These are phyloP conservation scores for Motacilla alba DNA, from an alignment of 2,113 vertebrate species.

Conservation along the genomic window DNA sequence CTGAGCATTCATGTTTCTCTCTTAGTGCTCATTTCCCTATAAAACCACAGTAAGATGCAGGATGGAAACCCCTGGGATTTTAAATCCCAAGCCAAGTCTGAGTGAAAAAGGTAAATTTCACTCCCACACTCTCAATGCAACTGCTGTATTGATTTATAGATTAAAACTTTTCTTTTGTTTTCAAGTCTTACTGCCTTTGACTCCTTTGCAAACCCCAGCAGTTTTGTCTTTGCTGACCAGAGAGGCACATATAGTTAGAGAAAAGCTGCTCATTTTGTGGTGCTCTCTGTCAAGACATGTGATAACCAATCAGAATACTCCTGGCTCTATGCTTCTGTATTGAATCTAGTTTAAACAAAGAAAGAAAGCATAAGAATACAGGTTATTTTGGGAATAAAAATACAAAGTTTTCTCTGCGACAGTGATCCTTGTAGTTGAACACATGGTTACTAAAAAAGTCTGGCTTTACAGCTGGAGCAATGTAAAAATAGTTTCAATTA, in stretches of 20 bases:
- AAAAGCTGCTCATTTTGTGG: neutral
- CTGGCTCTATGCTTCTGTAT: neutral
- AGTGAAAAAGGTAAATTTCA: neutral
- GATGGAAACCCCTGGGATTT: neutral
- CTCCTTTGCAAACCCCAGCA: neutral
- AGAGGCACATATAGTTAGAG: rapidly evolving
- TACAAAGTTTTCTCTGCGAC: neutral
- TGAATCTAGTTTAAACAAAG: neutral
- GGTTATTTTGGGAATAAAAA: constrained; percentile 24
- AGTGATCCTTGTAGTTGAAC: neutral
- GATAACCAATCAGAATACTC: neutral
- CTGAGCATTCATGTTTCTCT: neutral
- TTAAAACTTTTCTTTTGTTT: neutral
- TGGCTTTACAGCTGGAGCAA: constrained; percentile 50
- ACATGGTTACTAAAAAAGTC: constrained; percentile 29
- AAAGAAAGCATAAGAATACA: neutral
- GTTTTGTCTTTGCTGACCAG: neutral
- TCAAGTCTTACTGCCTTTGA: neutral
- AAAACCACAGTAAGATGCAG: neutral
- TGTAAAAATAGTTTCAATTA: constrained; percentile 57
- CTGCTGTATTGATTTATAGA: neutral
- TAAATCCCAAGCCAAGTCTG: neutral
- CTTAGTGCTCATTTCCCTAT: neutral
- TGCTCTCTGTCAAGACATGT: neutral
- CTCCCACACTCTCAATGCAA: neutral